Evolutionary conservation across 1,140 invertebrate genomes (phyloP).

Genomic region (Adoxophyes honmai): DNA sequence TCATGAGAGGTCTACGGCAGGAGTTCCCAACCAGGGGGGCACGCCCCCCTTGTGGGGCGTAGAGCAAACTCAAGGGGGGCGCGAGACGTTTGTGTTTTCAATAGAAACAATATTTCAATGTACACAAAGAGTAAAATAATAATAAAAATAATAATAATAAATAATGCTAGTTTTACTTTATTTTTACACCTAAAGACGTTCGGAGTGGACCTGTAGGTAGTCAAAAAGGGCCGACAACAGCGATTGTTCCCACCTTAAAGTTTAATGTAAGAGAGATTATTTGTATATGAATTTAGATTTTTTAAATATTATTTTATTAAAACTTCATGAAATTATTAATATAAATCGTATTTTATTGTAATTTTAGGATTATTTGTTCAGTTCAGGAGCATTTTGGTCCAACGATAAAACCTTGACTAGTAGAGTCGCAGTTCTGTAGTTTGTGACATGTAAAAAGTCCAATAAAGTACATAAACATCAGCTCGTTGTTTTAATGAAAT

Average conservation of each 20-base stretch:
- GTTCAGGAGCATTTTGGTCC: conserved; percentile 64
- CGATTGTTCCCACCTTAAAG: conserved; percentile 31
- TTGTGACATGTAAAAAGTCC: conserved; percentile 60
- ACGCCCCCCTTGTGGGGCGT: no score
- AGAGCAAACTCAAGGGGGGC: no score
- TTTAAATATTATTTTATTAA: conserved; percentile 61
- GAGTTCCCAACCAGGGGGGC: no score
- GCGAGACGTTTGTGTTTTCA: no score
- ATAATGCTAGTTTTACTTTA: no score
- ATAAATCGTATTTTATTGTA: conserved; percentile 50
- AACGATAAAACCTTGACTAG: conserved; percentile 58
- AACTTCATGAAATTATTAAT: conserved; percentile 56
- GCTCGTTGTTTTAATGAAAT: conserved; percentile 18
- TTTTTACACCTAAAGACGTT: no score
- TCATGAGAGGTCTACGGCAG: no score
- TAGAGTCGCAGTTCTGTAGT: conserved; percentile 70
- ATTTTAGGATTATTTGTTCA: conserved; percentile 54
- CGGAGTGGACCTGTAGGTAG: no score
- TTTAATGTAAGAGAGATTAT: conserved; percentile 65
- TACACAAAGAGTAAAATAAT: no score
- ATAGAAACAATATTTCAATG: no score
- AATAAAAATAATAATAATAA: no score
- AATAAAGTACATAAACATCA: conserved; percentile 65
- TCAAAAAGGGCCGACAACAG: no score
- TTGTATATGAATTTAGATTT: conserved; percentile 72